Evolutionary conservation across 2,888 invertebrate species (phyloP), one percentile per base, ranked within the genome.

Genomic region (Ichneumoninae sp.): DNA sequence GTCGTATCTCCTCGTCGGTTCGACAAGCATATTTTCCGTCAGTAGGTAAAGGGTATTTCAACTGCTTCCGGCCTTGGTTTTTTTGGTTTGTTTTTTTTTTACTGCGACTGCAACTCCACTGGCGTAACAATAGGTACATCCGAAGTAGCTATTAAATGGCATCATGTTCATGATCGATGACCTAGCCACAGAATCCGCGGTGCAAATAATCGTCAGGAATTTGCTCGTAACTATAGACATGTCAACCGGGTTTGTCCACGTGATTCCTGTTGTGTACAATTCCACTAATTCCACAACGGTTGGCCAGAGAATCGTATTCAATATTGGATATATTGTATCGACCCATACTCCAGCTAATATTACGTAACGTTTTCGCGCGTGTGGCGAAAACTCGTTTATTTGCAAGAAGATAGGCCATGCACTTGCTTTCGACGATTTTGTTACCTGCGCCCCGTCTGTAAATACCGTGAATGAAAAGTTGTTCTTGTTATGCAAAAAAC

Each of bases 271-370:
- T 1, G 44, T 26, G 30, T 83, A 72, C 60, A 83, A 69, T 13
- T 65, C 19, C 1, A 4, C 22, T 6, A 36, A 26, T 44, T 80
- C 60, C 8, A 65, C 7, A 1, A 50, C 30, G 8, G 66, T 65
- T 50, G 80, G 72, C n/a, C 40, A 40, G 40, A 52, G 26, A 57
- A 80, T 19, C 19, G 26, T 47, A n/a, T 80, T 80, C 30, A 70
- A 22, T 10, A 44, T 47, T 10, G 72, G 80, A 30, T 72, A 30
- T 60, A 62, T 47, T 4, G 19, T 72, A 13, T 80, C 71, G 5
- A 82, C 75, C 84, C 84, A 84, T 22, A 84, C 60, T 22, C 78
- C 82, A 36, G 69, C 79, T 13, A 84, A 44, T 44, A 84, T 47
- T 7, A 75, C 62, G 70, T 82, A 47, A 47, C 62, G 72, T 54